Conservation (phyloP, 1,140 invertebrate genomes). For the Zeugodacus cucurbitae region DNA sequence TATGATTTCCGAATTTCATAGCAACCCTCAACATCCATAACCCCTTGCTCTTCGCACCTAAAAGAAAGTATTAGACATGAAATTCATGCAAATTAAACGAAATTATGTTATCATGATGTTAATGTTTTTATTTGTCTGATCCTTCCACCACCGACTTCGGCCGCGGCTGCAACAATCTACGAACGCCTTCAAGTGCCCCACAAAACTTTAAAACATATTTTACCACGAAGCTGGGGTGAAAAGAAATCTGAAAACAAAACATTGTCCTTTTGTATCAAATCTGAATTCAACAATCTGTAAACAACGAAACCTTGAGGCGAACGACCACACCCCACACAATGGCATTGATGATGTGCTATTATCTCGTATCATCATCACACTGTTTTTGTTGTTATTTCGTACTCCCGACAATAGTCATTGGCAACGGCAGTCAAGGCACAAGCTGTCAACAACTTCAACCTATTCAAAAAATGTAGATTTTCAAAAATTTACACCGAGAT, state of each 20-base stretch:
- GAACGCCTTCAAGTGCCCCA: slow-evolving; percentile 38
- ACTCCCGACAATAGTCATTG: slow-evolving; percentile 32
- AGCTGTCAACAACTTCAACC: slow-evolving; percentile 51
- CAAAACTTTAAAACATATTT: slow-evolving; percentile 12
- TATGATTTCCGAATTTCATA: background rate
- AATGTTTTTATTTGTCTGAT: background rate
- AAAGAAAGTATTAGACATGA: background rate
- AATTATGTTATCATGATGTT: slow-evolving; percentile 42
- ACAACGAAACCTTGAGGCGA: background rate
- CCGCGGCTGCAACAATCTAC: background rate
- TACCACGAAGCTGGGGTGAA: background rate
- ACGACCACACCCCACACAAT: background rate
- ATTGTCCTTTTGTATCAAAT: slow-evolving; percentile 43
- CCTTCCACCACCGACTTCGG: background rate
- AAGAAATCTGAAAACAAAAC: slow-evolving; percentile 42
- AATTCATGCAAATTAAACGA: slow-evolving; percentile 44
- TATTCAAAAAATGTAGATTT: background rate
- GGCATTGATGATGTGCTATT: slow-evolving; percentile 65
- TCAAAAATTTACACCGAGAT: slow-evolving; percentile 10
- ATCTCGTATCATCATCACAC: slow-evolving; percentile 59
- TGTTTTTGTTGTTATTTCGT: slow-evolving; percentile 5
- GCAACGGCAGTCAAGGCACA: slow-evolving; percentile 21
- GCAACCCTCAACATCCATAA: background rate
- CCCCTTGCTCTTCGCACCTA: background rate
- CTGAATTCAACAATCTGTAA: slow-evolving; percentile 23